Evolutionary conservation across 2,888 invertebrate species (phyloP), one percentile per base, ranked within the genome.

Genomic region (Buathra laborator): DNA sequence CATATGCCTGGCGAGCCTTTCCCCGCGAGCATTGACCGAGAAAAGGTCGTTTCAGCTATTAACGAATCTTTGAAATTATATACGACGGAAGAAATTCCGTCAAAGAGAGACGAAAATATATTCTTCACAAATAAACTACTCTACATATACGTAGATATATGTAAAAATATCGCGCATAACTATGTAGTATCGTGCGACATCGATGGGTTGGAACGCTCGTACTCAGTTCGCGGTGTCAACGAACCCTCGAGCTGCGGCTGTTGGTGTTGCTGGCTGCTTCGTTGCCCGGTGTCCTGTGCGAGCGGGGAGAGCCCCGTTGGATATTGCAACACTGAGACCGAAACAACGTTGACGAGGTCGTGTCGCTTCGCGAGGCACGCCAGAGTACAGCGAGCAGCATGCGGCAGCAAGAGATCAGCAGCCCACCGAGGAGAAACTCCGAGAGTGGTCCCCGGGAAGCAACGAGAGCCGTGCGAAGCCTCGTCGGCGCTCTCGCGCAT

Each of bases 271-370:
- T 53, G 32, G 68, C 64, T 81, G 16, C 19, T 16, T 64, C 62
- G 32, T 37, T 37, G 48, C 48, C n/a, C 48, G 48, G 48, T 59
- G 56, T 68, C 53, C 59, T 68, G 68, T 51, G 68, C 67, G 14
- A 76, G 70, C 75, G 66, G 56, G 24, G 64, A 70, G 74, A 76
- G 77, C 78, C 76, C 83, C 84, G 78, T 79, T 83, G 83, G 56
- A 77, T 56, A 53, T 86, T 85, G 85, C 80, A 85, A 81, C 74
- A 83, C 68, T 76, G 66, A 79, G 81, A 86, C 85, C 84, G 85
- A 85, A 88, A 88, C 82, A 84, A 84, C 85, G 82, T 87, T 88
- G 88, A 88, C 88, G 87, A 88, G 88, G 87, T 88, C 87, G 87
- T 87, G 87, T 86, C 86, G 83, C 83, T 76, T 80, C 72, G 81